Evolutionary conservation across 2,113 vertebrate genomes (phyloP).

Genomic region (Alectura lathami): DNA sequence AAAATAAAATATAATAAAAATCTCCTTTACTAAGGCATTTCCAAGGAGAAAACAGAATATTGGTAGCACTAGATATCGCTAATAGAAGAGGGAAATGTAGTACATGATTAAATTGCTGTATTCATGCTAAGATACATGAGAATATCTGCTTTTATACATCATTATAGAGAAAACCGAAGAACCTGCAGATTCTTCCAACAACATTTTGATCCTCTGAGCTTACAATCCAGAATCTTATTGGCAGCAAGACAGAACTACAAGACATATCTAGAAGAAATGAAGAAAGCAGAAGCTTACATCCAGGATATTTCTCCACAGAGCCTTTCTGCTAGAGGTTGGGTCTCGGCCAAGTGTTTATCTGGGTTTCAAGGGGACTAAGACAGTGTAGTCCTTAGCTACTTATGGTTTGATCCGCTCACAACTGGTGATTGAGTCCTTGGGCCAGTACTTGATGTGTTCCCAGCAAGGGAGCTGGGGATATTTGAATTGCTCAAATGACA

Average conservation of each 20-base stretch:
- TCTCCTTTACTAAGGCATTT: neutral
- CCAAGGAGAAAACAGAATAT: neutral
- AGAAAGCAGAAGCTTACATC: neutral
- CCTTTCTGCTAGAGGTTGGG: neutral
- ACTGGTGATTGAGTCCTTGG: neutral
- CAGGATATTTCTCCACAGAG: neutral
- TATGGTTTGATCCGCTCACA: neutral
- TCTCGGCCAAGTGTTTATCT: neutral
- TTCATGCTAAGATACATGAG: neutral
- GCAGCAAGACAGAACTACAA: neutral
- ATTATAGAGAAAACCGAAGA: neutral
- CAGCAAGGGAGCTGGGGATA: neutral
- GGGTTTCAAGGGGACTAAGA: neutral
- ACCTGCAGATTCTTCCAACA: neutral
- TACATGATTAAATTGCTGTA: neutral
- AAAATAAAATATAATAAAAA: neutral
- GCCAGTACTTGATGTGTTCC: fast-evolving
- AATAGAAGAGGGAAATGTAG: neutral
- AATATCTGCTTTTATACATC: neutral
- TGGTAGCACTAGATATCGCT: neutral
- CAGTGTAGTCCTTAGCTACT: neutral
- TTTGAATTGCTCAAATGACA: neutral
- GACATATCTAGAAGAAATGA: neutral
- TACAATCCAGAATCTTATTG: neutral
- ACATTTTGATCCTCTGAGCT: neutral